phyloP scores from a whole-genome alignment of 2,113 vertebrate genomes.

The Syngnathus typhle region DNA sequence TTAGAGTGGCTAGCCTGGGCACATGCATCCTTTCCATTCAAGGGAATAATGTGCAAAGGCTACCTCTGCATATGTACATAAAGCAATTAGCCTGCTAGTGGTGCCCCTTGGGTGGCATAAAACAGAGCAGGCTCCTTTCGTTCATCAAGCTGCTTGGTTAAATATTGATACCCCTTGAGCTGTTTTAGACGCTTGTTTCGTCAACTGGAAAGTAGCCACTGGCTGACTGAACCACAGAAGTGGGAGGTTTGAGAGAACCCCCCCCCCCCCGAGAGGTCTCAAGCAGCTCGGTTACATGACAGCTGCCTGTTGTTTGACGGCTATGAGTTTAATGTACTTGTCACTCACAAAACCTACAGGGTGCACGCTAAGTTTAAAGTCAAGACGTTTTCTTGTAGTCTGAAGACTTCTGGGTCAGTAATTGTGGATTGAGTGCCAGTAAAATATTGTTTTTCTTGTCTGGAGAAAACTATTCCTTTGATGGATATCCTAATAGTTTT shows the following conservation, averaged over 20 bases:
- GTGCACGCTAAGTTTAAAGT: constrained; percentile 11
- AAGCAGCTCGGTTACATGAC: constrained; percentile 1
- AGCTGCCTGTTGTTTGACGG: constrained; percentile 42
- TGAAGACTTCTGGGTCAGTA: neutral
- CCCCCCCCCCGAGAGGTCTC: constrained; percentile 13
- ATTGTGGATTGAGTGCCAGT: neutral
- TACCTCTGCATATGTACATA: constrained; percentile 36
- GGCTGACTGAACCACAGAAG: constrained; percentile 25
- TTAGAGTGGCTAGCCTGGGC: constrained; percentile 15
- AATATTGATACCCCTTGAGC: constrained; percentile 46
- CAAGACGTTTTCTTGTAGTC: neutral
- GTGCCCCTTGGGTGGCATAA: constrained; percentile 31
- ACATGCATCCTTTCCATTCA: constrained; percentile 11
- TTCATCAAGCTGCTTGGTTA: constrained; percentile 36
- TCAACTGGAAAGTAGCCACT: constrained; percentile 23
- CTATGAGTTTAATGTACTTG: constrained; percentile 45
- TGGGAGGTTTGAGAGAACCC: constrained; percentile 42
- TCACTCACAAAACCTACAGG: constrained; percentile 40
- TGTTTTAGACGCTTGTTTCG: constrained; percentile 39
- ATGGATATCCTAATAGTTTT: constrained; percentile 16
- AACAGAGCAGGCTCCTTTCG: constrained; percentile 35
- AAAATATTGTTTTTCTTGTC: constrained; percentile 17
- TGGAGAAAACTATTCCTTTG: neutral
- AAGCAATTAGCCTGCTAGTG: constrained; percentile 39
- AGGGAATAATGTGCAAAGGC: constrained; percentile 42